Evolutionary conservation across 1,140 invertebrate genomes (phyloP).

Genomic region (Dolichoris vasculosae): DNA sequence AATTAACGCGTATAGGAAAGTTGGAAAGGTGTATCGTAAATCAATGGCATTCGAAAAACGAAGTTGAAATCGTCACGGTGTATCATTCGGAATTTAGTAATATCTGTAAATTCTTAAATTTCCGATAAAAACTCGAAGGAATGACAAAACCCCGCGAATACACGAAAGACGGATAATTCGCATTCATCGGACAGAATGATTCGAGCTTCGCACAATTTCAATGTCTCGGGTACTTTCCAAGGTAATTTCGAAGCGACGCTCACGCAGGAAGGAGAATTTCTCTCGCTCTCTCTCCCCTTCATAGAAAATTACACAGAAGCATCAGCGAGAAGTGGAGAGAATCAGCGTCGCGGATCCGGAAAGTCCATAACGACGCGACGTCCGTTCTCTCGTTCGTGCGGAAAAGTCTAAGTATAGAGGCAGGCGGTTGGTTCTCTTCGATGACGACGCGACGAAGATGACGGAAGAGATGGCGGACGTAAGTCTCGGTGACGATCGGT

Average conservation of each 20-base stretch:
- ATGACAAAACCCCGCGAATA: background rate
- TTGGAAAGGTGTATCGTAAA: too few species aligned
- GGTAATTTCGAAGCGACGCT: background rate
- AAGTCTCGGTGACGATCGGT: background rate
- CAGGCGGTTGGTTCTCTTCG: background rate
- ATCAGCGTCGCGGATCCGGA: slow-evolving; percentile 18
- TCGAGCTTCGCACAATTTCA: background rate
- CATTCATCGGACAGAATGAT: background rate
- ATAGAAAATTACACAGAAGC: slow-evolving; percentile 1
- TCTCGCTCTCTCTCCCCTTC: background rate
- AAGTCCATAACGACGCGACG: background rate
- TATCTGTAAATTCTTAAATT: background rate
- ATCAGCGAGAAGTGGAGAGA: background rate
- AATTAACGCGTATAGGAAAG: too few species aligned
- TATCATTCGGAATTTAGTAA: too few species aligned
- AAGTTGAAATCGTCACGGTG: too few species aligned
- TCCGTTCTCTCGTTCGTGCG: slow-evolving; percentile 16
- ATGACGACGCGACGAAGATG: background rate
- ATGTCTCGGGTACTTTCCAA: background rate
- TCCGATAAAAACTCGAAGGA: background rate
- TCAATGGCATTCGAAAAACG: too few species aligned
- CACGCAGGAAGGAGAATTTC: slow-evolving; percentile 11
- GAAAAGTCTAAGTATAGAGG: slow-evolving; percentile 20
- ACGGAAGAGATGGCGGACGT: slow-evolving; percentile 12
- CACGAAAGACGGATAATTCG: background rate